phyloP scores from a whole-genome alignment of 2,797 vertebrate genomes.

The Hapalemur alaotrensis region DNA sequence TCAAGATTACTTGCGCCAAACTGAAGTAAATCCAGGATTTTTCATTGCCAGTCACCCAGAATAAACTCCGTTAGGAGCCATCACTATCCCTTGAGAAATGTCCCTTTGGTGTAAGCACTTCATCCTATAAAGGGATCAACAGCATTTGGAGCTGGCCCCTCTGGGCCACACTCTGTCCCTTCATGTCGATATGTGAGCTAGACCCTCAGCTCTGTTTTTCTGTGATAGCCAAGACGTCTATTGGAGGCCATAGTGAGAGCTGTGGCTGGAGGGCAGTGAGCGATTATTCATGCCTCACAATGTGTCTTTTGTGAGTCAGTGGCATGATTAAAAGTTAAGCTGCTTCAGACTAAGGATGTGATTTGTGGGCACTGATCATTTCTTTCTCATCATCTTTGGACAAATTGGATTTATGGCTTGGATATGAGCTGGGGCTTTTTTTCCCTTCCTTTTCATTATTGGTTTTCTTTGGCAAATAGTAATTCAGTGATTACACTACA shows the following conservation, averaged over 20 bases:
- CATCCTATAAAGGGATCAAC: not conserved
- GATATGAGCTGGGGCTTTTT: not conserved
- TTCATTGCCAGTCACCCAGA: slow-evolving; percentile 51
- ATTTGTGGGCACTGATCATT: slow-evolving; percentile 25
- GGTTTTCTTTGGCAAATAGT: slow-evolving; percentile 44
- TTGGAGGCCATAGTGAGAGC: not conserved
- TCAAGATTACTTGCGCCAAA: slow-evolving; percentile 41
- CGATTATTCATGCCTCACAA: not conserved
- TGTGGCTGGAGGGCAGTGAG: not conserved
- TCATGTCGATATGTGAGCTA: fast-evolving
- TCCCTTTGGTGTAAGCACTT: not conserved
- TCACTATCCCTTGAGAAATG: not conserved
- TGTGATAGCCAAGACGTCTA: not conserved
- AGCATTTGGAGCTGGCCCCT: not conserved
- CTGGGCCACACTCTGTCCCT: not conserved
- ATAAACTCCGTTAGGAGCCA: slow-evolving; percentile 30
- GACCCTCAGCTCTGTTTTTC: not conserved
- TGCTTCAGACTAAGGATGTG: slow-evolving; percentile 34
- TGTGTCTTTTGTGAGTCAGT: not conserved
- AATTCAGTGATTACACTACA: not conserved
- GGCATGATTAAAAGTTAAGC: slow-evolving; percentile 56
- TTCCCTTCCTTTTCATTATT: not conserved
- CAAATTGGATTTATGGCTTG: slow-evolving; percentile 67
- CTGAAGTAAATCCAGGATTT: slow-evolving; percentile 56
- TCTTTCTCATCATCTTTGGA: slow-evolving; percentile 47